phyloP scores from a whole-genome alignment of 2,797 vertebrate genomes.

The Pseudomugil gertrudae region DNA sequence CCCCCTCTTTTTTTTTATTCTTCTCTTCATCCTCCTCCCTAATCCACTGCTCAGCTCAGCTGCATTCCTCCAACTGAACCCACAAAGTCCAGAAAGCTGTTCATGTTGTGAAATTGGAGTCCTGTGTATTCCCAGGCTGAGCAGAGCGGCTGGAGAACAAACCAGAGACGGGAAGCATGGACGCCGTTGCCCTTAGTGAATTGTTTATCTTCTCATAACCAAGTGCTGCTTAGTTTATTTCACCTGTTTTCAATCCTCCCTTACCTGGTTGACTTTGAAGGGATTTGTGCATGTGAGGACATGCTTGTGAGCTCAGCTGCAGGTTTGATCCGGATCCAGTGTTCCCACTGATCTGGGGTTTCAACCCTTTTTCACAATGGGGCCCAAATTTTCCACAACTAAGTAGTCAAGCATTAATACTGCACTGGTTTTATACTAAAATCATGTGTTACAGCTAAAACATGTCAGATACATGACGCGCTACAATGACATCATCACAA shows the following conservation, averaged over 20 bases:
- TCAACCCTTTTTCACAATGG: no score
- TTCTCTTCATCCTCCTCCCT: constrained; percentile 28
- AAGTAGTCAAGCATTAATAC: no score
- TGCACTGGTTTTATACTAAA: no score
- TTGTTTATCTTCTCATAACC: constrained; percentile 45
- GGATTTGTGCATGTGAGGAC: no score
- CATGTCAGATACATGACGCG: no score
- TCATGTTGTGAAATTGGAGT: constrained; percentile 70
- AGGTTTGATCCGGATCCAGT: background rate
- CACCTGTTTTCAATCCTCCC: background rate
- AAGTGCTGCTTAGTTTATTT: constrained; percentile 29
- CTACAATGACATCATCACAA: no score
- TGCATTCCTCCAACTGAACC: constrained; percentile 46
- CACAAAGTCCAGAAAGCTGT: constrained; percentile 67
- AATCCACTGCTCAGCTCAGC: constrained; percentile 47
- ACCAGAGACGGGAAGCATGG: constrained; percentile 27
- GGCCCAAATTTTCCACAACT: no score
- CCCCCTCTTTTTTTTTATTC: constrained; percentile 21
- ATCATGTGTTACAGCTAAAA: no score
- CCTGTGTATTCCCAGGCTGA: constrained; percentile 62
- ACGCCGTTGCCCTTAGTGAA: constrained; percentile 41
- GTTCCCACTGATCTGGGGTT: no score
- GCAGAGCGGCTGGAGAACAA: constrained; percentile 17
- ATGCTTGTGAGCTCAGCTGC: background rate
- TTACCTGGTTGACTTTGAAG: background rate